A percentile compares a stretch with the other conserved stretches of the same genome.
These are phyloP conservation scores for Anhinga anhinga DNA, from an alignment of 2,113 vertebrate genomes.

Conservation along the genomic window DNA sequence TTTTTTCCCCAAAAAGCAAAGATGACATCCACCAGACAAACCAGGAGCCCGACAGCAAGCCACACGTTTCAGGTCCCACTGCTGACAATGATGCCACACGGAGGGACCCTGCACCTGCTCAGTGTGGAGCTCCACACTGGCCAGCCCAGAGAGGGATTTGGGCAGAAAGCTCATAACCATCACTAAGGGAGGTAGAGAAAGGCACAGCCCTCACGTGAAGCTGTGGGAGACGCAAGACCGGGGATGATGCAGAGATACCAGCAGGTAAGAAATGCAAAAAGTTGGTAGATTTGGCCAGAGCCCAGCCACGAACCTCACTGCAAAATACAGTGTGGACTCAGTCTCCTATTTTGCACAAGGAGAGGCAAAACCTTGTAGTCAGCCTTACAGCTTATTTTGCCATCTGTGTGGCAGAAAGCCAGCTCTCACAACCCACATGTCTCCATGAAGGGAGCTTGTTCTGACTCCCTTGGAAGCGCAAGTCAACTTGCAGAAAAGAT, in stretches of 20 bases:
- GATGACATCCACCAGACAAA: background rate
- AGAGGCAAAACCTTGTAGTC: background rate
- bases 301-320: background rate
- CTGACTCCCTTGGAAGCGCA: background rate
- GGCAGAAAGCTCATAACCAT: background rate
- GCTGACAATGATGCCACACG: accelerated
- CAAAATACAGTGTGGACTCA: background rate
- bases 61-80: accelerated
- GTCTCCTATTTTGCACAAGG: background rate
- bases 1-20: background rate
- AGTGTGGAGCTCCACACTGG: accelerated
- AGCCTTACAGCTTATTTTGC: background rate
- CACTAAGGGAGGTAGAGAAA: background rate
- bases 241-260: background rate
- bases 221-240: background rate
- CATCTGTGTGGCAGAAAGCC: accelerated
- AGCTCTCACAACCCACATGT: background rate
- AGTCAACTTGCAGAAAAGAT: background rate
- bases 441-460: background rate
- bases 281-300: background rate
- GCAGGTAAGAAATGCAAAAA: background rate
- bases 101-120: background rate
- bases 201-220: background rate
- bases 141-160: background rate
- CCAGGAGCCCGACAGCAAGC: background rate